Percentiles rank a stretch among this genome's conserved stretches.
These are phyloP conservation scores for Orcinus orca DNA, from an alignment of 2,113 vertebrate species.

Conservation along the genomic window DNA sequence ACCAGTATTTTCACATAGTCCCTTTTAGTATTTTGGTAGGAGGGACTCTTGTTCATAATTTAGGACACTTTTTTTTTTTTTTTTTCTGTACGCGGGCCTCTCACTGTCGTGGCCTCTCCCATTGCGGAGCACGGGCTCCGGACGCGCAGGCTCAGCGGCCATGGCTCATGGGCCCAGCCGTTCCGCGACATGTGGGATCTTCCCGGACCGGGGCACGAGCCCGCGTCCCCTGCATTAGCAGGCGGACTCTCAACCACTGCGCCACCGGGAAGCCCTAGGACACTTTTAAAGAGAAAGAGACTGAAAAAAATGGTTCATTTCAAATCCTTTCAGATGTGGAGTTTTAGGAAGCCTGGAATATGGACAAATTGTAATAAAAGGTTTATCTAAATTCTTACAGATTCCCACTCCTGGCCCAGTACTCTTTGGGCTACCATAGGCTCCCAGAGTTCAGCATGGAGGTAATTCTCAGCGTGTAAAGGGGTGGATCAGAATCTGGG, in stretches of 20 bases:
- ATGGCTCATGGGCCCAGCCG: too few species aligned
- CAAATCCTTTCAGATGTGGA: not conserved
- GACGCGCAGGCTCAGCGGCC: too few species aligned
- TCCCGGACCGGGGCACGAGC: too few species aligned
- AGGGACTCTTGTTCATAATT: conserved; percentile 41
- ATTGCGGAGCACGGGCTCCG: too few species aligned
- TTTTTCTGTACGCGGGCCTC: too few species aligned
- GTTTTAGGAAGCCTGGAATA: conserved; percentile 5
- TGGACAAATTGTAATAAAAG: not conserved
- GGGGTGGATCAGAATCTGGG: not conserved
- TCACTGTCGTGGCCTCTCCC: too few species aligned
- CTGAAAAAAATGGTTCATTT: conserved; percentile 50
- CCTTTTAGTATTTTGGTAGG: not conserved
- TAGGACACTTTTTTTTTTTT: conserved; percentile 16
- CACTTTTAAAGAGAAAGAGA: conserved; percentile 9
- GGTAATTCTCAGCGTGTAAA: not conserved
- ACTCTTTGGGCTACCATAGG: not conserved
- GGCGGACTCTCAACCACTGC: too few species aligned
- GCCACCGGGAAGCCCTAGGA: not conserved
- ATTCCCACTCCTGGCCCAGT: not conserved
- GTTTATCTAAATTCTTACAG: not conserved
- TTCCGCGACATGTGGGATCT: too few species aligned
- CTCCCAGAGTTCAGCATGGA: not conserved
- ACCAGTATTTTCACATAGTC: not conserved
- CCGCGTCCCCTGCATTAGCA: too few species aligned